Evolutionary conservation across 1,140 invertebrate genomes (phyloP), one percentile per base, ranked within the genome.

Genomic region (Drosophila guanche): DNA sequence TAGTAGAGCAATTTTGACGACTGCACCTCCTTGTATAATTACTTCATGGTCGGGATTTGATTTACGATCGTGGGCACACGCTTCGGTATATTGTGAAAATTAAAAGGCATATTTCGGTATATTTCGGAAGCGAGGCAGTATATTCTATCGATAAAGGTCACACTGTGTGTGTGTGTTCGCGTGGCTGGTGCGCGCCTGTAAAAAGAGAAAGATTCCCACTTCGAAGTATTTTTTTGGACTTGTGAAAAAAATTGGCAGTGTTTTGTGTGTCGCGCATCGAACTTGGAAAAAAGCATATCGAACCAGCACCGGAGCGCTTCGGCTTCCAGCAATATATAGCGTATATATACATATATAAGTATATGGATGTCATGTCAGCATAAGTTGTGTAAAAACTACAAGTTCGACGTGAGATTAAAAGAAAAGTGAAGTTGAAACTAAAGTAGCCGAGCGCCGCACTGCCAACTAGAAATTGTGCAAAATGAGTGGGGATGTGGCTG

Each of bases 401-500:
- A 6, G 6, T 6, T 5, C 4, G 4, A 12, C 33, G 33, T 12
- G 10, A 37, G 10, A 37, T 37, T 12, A 47, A 6, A 43, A 23
- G 25, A 42, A 57, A 60, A 63, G 47, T 43, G 22, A 51, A 65
- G 25, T 43, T 22, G 27, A 75, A 33, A 45, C 27, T 59, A 61
- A 58, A 77, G 84, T 66, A 80, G 70, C 74, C 77, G 83, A 73
- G 62, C 62, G 69, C 54, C 71, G 71, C 65, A 75, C 65, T 80
- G 76, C 63, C 58, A 66, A 63, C 43, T 45, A 62, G 43, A 79
- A 85, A 77, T 74, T 74, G 63, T 85, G 73, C 70, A 86, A 90
- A 84, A 84, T 90, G 88, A 88, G 88, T 78, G 88, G 79, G 73
- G 88, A 90, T 84, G 88, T 88, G 72, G 88, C 79, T 80, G 70